Base-by-base conservation (phyloP, 2,113 vertebrate genomes). In the Petaurus breviceps region DNA sequence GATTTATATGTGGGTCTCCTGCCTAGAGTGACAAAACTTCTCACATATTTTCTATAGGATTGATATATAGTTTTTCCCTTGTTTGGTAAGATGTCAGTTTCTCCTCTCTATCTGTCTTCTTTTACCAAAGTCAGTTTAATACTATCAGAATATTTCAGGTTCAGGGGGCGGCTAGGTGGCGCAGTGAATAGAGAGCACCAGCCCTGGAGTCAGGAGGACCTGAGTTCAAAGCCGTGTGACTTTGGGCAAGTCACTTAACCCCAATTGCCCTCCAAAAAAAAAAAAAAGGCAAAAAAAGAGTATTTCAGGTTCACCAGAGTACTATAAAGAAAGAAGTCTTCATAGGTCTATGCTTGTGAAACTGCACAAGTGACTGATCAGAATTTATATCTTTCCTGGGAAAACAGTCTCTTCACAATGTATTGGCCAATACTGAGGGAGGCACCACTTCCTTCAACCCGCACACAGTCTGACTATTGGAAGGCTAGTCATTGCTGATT, bases 351-450 rank as follows among this genome's bases (percentile, higher is more conserved):
- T 94, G 91, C 57, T 90, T 95, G 50, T 91, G 61, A 93, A 94
- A 31, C 84, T 91, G 24, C 94, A 91, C 5, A 37, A 94, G 91
- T 94, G 54, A 84, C 51, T 95, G n/a, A 93, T 50, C 24, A 90
- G 51, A 93, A n/a, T 95, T 95, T 96, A 90, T 23, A 50, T 51
- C 91, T 61, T 53, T 96, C 89, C 51, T 90, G 84, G 91, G 96
- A 94, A 94, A 96, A 68, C 51, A 92, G 94, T 24, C 43, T 91
- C 77, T 55, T 89, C 14, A 46, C 16, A 22, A 61, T 92, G 49
- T 1, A 51, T 93, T 91, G 24, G 89, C 11, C 31, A 57, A 26
- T 47, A 92, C 51, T 95, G 95, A 91, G 16, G 92, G 57, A 89
- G 23, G 57, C 6, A 16, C 68, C 89, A 89, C 91, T 96, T 95